Base-by-base conservation (phyloP, 2,888 invertebrate species). In the Oligia fasciuncula region DNA sequence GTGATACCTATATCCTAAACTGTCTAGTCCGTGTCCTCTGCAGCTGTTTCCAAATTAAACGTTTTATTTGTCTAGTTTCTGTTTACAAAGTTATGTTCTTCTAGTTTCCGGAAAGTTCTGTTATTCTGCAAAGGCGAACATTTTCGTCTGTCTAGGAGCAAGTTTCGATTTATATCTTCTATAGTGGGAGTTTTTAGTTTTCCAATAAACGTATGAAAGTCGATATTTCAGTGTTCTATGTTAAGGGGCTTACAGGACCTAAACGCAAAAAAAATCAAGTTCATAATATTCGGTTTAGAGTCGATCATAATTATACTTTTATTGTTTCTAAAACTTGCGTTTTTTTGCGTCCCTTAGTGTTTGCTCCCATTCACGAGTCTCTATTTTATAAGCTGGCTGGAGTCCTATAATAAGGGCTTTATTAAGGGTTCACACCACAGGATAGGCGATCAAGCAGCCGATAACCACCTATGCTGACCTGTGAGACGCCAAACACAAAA, bases 1-100 rank as follows among this genome's bases (percentile, higher is more conserved):
- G 14, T 49, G 49, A 49, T 49, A 49, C 8, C n/a, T n/a, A n/a
- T n/a, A 6, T 14, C 2, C 35, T 57, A 51, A 69, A 1, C 5
- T 11, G 11, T 49, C 8, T 35, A 17, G 19, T 13, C 35, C 40
- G 35, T 76, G 19, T 9, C 62, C 9, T 2, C 11, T 29, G 29
- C 29, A 63, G 51, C 43, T 43, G 51, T 65, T 77, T 77, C 13
- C 43, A 78, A 65, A 35, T 63, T 5, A 29, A 63, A 46, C 51
- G n/a, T 49, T 62, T 51, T 62, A 62, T 29, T 76, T 51, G 62
- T 49, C 4, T 13, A 63, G 49, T 49, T 49, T 14, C 49, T 49
- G 49, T 49, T 49, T 49, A 49, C 49, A 14, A 49, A 49, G 49
- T 35, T 49, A 5, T 14, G 13, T 76, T 0, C 23, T 2, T 46